These are phyloP conservation scores for Eonycteris spelaea DNA, from an alignment of 2,113 vertebrate species.

Conservation along the genomic window DNA sequence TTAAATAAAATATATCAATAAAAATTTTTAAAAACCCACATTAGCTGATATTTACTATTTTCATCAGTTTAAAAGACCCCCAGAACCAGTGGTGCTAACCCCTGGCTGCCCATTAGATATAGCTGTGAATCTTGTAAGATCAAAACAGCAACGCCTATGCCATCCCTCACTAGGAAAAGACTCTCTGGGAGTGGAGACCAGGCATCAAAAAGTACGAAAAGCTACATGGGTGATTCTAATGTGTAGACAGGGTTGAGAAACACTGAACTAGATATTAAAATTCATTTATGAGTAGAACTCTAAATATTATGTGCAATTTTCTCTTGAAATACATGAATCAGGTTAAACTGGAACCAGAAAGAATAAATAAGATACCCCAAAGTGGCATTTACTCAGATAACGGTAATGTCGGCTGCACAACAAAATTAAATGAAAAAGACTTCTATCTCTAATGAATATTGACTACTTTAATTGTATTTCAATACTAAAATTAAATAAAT, in stretches of 20 bases:
- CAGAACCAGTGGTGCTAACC: neutral
- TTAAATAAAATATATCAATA: neutral
- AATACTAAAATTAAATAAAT: neutral
- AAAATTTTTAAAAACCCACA: neutral
- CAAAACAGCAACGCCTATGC: neutral
- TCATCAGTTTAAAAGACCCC: neutral
- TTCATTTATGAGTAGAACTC: neutral
- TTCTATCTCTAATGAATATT: neutral
- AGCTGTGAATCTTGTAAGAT: neutral
- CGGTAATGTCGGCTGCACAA: neutral
- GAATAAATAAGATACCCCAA: constrained; percentile 10
- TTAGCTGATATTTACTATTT: neutral
- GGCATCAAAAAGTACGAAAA: neutral
- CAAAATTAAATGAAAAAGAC: neutral
- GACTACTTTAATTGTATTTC: neutral
- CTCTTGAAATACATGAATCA: neutral
- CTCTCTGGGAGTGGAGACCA: neutral
- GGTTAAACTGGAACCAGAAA: neutral
- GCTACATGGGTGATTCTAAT: neutral
- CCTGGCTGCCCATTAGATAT: neutral
- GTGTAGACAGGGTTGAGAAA: neutral
- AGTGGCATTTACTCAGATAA: constrained; percentile 13
- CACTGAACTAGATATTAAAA: neutral
- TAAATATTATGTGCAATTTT: neutral
- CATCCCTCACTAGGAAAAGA: neutral